phyloP scores from a whole-genome alignment of 2,797 vertebrate species.

The Muscicapa comitata region DNA sequence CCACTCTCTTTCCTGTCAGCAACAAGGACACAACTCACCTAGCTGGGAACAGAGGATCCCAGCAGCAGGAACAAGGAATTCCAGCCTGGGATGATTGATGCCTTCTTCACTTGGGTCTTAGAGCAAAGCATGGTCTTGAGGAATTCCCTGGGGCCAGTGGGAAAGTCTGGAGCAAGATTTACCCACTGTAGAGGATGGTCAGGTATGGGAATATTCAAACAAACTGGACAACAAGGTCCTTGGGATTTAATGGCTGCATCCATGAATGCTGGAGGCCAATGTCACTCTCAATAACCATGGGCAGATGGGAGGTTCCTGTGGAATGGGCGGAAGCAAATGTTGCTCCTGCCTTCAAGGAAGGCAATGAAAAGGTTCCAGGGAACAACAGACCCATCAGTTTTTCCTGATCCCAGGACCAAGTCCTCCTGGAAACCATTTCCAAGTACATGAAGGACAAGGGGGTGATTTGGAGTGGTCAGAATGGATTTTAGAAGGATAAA shows the following conservation, averaged over 20 bases:
- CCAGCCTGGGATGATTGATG: not conserved
- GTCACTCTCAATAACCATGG: not conserved
- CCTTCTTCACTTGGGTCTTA: rapidly evolving
- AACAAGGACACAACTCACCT: not conserved
- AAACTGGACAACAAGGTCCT: not conserved
- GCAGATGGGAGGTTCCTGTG: not conserved
- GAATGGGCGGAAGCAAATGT: not conserved
- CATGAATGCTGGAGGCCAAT: not conserved
- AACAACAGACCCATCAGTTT: not conserved
- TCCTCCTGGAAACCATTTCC: not conserved
- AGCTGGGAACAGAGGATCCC: not conserved
- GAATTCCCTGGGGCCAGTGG: not conserved
- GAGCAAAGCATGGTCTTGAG: not conserved
- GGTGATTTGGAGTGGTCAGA: not conserved
- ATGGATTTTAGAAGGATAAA: not conserved
- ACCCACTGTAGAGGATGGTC: not conserved
- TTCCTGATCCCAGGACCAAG: not conserved
- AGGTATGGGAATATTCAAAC: not conserved
- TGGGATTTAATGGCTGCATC: not conserved
- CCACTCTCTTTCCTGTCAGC: not conserved
- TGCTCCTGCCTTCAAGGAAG: not conserved
- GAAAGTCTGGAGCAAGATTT: not conserved
- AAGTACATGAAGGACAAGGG: not conserved
- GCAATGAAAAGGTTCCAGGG: not conserved
- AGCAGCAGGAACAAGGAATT: not conserved